These are phyloP conservation scores for Drosophila aff. DNA, from an alignment of 1,140 invertebrate genomes.

Conservation along the genomic window DNA sequence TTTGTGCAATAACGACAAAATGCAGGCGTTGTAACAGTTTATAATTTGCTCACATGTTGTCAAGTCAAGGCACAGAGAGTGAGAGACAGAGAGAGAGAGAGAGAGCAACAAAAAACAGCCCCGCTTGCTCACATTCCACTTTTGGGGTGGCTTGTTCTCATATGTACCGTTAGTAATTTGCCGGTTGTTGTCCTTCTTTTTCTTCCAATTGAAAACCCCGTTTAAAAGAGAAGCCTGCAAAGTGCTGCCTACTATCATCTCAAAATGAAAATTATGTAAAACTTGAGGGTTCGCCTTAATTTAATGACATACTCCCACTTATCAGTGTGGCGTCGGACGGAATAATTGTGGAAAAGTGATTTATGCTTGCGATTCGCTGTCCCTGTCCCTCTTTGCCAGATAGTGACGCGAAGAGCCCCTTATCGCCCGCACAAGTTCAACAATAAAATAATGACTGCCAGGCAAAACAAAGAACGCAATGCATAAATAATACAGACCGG, in stretches of 20 bases:
- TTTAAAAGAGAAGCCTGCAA: constrained; percentile 41
- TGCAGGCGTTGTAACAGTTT: constrained; percentile 17
- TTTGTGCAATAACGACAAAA: constrained; percentile 4
- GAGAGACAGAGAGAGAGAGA: neutral
- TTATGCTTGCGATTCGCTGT: constrained; percentile 31
- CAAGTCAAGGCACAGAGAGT: constrained; percentile 13
- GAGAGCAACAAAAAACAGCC: constrained; percentile 50
- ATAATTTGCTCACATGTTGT: constrained; percentile 41
- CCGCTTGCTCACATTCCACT: constrained; percentile 20
- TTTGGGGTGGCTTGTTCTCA: constrained; percentile 47
- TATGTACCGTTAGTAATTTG: constrained; percentile 67
- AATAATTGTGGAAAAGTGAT: constrained; percentile 56
- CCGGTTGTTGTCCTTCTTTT: constrained; percentile 56
- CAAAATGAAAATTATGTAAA: constrained; percentile 34
- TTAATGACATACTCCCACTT: constrained; percentile 43
- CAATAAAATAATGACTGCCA: constrained; percentile 45
- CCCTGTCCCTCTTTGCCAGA: constrained; percentile 22
- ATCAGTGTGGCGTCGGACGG: constrained; percentile 35
- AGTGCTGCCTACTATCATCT: constrained; percentile 9
- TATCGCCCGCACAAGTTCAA: constrained; percentile 52
- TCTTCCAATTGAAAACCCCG: neutral
- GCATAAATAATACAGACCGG: constrained; percentile 40
- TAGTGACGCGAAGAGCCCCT: constrained; percentile 29
- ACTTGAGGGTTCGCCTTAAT: constrained; percentile 19
- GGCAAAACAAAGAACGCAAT: constrained; percentile 63